A percentile compares a stretch with the other conserved stretches of the same genome.
These are phyloP conservation scores for Morpho deidamia DNA, from an alignment of 2,888 invertebrate species.

Conservation along the genomic window DNA sequence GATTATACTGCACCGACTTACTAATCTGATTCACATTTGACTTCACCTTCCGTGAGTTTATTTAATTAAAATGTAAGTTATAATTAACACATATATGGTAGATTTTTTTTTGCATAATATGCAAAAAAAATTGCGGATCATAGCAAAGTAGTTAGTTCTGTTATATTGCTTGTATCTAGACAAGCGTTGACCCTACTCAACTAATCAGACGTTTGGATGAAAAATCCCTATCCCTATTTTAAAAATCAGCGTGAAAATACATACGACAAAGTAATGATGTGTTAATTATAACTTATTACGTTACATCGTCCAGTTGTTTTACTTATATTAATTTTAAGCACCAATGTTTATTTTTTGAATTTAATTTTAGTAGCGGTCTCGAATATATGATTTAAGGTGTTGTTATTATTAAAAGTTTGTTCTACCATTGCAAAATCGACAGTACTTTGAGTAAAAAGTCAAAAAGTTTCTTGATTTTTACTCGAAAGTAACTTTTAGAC, in stretches of 20 bases:
- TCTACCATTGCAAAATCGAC: background rate
- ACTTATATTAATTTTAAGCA: constrained; percentile 4
- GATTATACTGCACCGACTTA: constrained; percentile 87
- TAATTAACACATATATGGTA: constrained; percentile 27
- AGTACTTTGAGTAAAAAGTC: too few species aligned
- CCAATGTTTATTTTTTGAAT: constrained; percentile 8
- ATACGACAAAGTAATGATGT: background rate
- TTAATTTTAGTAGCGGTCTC: background rate
- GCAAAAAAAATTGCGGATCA: too few species aligned
- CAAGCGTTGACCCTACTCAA: too few species aligned
- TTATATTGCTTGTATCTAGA: too few species aligned
- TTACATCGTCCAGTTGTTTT: constrained; percentile 2
- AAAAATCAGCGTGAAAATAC: background rate
- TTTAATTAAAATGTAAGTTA: constrained; percentile 25
- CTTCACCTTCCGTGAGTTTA: background rate
- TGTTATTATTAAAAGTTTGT: background rate
- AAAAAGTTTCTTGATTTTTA: too few species aligned
- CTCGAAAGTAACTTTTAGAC: too few species aligned
- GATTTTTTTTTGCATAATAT: too few species aligned
- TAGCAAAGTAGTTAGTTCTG: too few species aligned
- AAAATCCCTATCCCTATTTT: too few species aligned
- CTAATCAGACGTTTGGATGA: too few species aligned
- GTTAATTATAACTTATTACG: constrained; percentile 9
- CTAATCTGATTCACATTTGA: constrained; percentile 47
- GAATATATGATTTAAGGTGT: background rate